A percentile compares a stretch with the other conserved stretches of the same genome.
Evolutionary conservation across 2,888 invertebrate genomes (phyloP).

Genomic region (Campopleginae sp.): DNA sequence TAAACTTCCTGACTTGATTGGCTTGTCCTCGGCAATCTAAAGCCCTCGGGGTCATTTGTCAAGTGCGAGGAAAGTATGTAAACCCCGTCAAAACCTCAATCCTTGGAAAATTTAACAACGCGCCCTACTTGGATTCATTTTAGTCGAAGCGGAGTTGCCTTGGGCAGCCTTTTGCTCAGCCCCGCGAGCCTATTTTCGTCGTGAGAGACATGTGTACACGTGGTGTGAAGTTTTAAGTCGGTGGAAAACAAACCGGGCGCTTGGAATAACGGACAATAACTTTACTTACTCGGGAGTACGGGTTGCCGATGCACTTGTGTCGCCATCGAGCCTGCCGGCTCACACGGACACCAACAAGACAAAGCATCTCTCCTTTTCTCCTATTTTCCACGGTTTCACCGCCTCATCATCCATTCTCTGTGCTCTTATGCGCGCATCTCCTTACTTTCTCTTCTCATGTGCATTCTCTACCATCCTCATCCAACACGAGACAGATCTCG

Average conservation of each 20-base stretch:
- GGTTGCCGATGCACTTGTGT: slow-evolving; percentile 22
- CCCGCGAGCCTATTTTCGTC: slow-evolving; percentile 27
- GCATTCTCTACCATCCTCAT: slow-evolving; percentile 8
- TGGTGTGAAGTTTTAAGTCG: background rate
- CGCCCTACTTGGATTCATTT: slow-evolving; percentile 20
- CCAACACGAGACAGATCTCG: slow-evolving; percentile 13
- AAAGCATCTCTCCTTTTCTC: slow-evolving; percentile 30
- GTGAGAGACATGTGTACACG: background rate
- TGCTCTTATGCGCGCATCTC: background rate
- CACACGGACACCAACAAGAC: slow-evolving; percentile 10
- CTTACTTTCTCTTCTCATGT: slow-evolving; percentile 4
- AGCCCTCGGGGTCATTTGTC: background rate
- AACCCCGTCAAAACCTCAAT: slow-evolving; percentile 5
- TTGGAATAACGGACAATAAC: slow-evolving; percentile 21
- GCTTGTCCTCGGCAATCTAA: background rate
- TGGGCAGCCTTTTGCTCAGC: background rate
- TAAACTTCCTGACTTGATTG: background rate
- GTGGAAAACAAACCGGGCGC: slow-evolving; percentile 4
- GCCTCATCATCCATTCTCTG: slow-evolving; percentile 51
- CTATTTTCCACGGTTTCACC: slow-evolving; percentile 8
- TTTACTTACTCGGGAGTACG: background rate
- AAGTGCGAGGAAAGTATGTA: background rate
- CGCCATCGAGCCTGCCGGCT: background rate
- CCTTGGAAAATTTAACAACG: slow-evolving; percentile 12
- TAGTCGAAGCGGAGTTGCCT: background rate